Conservation (phyloP, 2,888 invertebrate genomes). For the Abscondita cerata region DNA sequence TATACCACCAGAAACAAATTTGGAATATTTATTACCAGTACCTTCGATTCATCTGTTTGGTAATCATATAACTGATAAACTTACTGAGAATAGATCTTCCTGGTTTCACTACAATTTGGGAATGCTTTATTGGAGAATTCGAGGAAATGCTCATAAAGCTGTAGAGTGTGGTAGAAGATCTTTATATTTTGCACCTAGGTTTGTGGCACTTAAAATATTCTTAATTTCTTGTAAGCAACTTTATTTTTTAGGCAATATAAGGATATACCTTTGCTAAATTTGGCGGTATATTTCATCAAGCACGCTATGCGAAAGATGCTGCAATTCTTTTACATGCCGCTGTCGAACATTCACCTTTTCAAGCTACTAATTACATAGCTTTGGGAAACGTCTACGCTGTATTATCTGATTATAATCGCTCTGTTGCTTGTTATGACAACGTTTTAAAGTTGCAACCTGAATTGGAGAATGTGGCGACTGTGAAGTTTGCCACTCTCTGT, state of each 20-base stretch:
- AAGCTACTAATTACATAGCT: conserved; percentile 69
- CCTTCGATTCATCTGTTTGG: conserved; percentile 63
- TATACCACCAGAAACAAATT: conserved; percentile 61
- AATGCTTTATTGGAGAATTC: conserved; percentile 78
- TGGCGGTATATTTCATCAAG: conserved; percentile 76
- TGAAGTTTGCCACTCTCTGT: conserved; percentile 72
- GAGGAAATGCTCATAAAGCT: conserved; percentile 78
- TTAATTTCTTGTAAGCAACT: not conserved
- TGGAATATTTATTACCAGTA: conserved; percentile 58
- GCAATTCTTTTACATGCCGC: conserved; percentile 75
- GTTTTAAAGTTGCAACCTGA: conserved; percentile 69
- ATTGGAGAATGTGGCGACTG: conserved; percentile 67
- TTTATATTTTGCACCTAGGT: conserved; percentile 76
- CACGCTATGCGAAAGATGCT: conserved; percentile 71
- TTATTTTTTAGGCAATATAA: conserved; percentile 68
- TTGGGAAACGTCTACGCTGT: conserved; percentile 78
- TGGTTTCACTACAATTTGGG: conserved; percentile 84
- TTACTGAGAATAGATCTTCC: conserved; percentile 72
- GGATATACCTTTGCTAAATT: conserved; percentile 74
- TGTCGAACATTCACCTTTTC: conserved; percentile 71
- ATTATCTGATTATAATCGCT: conserved; percentile 73
- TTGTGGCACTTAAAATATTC: conserved; percentile 5
- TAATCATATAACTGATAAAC: conserved; percentile 67
- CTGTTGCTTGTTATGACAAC: conserved; percentile 71
- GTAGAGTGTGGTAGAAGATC: conserved; percentile 80